A percentile compares a stretch with the other conserved stretches of the same genome.
These are phyloP conservation scores for rabbit (Oryctolagus cuniculus) DNA, from an alignment of 2,113 vertebrate species.

Conservation along the genomic window mOryCun1.1 NC_091437.1:56699501-56700000, in stretches of 20 bases:
- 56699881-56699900: not conserved
- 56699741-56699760: not conserved
- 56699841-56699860: not conserved
- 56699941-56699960: not conserved
- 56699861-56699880: not conserved
- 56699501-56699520: not conserved
- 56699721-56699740: not conserved
- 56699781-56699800: not conserved
- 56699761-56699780: not conserved
- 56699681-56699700: not conserved
- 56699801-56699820: not conserved
- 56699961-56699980: not conserved
- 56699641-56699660: not conserved
- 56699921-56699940: not conserved
- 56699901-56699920: not conserved
- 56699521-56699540: not conserved
- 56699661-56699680: not conserved
- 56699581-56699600: not conserved
- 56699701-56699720: not conserved
- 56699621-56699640: rapidly evolving
- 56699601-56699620: not conserved
- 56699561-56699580: not conserved
- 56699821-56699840: not conserved
- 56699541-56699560: not conserved
- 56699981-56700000: not conserved